Base-by-base conservation (phyloP, 2,888 invertebrate species). In the Belgica antarctica region DNA sequence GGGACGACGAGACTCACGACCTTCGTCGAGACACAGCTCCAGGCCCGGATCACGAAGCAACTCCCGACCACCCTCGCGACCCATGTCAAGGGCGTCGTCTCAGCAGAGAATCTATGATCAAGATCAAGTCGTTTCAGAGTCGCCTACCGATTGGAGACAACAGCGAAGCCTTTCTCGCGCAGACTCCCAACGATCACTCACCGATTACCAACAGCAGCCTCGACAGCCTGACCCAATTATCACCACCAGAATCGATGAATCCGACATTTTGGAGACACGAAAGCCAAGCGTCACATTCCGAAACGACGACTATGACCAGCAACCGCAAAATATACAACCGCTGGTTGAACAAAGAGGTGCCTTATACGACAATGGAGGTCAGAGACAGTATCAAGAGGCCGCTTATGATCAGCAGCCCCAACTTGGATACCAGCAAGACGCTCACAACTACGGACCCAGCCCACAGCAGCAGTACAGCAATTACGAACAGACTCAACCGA, bases 401-500 rank as follows among this genome's bases (percentile, higher is more conserved):
- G 22, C 52, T 24, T 57, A 52, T 22, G 19, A 57, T 68, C 76
- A 73, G 12, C 71, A 72, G 17, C 41, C 66, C 28, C n/a, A n/a
- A n/a, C n/a, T n/a, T n/a, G 34, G 25, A 31, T 63, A 73, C 70
- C 71, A 71, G 71, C 52, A 25, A 74, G 75, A 62, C 71, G n/a
- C n/a, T n/a, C 72, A 72, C 72, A 62, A 74, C 74, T 46, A 70
- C 74, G 19, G 76, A 76, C 61, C 76, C 7, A 22, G 52, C 76
- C 71, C 73, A 71, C 76, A 77, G 72, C 77, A 78, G 72, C 76
- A 78, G 73, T 76, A 77, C 68, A 73, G 75, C 72, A 27, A 57
- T n/a, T 65, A 62, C 41, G 59, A 72, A 5, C 73, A 52, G 24
- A 25, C 12, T 46, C 71, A 41, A 46, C 71, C 36, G 36, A 10